A percentile compares a stretch with the other conserved stretches of the same genome.
Evolutionary conservation across 2,113 vertebrate species (phyloP).

Genomic region (Rhabdornis inornatus): DNA sequence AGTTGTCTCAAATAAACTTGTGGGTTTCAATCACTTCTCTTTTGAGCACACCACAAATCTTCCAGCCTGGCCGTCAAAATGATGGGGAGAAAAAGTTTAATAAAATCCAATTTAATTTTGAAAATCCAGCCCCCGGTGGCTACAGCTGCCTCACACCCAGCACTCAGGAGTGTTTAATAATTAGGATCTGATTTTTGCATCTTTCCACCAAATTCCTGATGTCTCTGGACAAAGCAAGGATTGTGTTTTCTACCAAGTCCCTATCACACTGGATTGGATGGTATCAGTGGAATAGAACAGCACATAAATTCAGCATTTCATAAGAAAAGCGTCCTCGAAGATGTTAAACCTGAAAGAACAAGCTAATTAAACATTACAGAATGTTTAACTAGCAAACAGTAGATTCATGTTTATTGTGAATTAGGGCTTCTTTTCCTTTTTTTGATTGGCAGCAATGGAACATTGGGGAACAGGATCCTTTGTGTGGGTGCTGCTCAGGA

Average conservation of each 20-base stretch:
- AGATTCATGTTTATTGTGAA: not conserved
- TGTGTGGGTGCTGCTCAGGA: not conserved
- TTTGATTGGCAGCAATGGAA: not conserved
- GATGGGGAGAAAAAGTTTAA: not conserved
- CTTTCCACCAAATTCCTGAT: not conserved
- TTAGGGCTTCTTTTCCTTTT: not conserved
- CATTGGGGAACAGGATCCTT: not conserved
- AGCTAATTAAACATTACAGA: not conserved
- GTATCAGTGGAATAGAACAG: not conserved
- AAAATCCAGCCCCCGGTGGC: not conserved
- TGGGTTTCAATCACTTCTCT: not conserved
- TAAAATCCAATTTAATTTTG: not conserved
- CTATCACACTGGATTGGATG: not conserved
- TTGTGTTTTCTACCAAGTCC: not conserved
- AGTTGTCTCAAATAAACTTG: not conserved
- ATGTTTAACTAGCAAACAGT: not conserved
- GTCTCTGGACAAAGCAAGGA: not conserved
- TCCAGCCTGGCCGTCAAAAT: no score
- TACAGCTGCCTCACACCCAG: not conserved
- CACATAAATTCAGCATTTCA: not conserved
- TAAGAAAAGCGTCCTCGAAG: not conserved
- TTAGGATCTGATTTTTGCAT: accelerated
- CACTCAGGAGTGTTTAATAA: not conserved
- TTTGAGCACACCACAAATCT: not conserved
- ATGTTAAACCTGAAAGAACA: not conserved